Conservation (phyloP, 2,888 invertebrate genomes). For the Polymixis lichenea region DNA sequence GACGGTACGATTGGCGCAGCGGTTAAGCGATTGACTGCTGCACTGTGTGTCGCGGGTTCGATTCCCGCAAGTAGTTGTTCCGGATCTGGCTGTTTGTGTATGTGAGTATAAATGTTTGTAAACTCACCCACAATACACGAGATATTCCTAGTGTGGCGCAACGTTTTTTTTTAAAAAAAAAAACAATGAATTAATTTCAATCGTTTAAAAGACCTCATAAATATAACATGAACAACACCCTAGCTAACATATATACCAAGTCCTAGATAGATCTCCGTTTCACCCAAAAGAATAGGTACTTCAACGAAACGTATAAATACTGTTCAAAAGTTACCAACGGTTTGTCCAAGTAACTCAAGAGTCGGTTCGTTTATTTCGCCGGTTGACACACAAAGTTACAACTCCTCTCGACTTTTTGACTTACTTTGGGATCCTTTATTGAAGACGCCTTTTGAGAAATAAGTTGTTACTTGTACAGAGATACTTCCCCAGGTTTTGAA, state of each 20-base stretch:
- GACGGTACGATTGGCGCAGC: too few species aligned
- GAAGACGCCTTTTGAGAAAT: constrained; percentile 1
- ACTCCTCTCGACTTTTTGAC: constrained; percentile 43
- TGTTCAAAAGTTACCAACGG: constrained; percentile 10
- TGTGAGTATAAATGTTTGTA: too few species aligned
- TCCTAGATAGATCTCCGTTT: background rate
- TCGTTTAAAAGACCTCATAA: too few species aligned
- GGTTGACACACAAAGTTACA: constrained; percentile 32
- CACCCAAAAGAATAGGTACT: background rate
- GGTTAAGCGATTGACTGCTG: too few species aligned
- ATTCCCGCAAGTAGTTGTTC: too few species aligned
- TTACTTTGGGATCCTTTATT: constrained; percentile 25
- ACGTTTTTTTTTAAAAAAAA: too few species aligned
- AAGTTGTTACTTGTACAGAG: background rate
- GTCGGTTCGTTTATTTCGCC: constrained; percentile 53
- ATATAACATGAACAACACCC: background rate
- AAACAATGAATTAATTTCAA: too few species aligned
- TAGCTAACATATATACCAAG: background rate
- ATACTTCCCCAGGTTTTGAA: background rate
- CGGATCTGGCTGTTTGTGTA: too few species aligned
- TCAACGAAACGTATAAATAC: background rate
- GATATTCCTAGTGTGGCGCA: too few species aligned
- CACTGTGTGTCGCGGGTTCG: too few species aligned
- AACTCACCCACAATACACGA: too few species aligned
- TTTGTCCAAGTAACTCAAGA: constrained; percentile 21